Conservation (phyloP, 2,888 invertebrate species). For the Chrysodeixis includens region DNA sequence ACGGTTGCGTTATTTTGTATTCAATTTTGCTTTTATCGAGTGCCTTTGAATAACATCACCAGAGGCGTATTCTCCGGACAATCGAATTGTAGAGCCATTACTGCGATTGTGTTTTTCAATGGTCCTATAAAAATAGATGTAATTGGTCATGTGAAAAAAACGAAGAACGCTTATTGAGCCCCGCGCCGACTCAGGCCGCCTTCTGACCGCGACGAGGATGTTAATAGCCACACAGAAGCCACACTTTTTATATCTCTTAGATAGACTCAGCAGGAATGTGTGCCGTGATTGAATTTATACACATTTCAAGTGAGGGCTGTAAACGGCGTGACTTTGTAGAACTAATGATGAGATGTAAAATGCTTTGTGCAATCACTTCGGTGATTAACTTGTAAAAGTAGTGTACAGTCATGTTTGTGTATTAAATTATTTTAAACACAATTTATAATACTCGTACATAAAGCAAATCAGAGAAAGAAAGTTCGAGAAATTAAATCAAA, state of each 20-base stretch:
- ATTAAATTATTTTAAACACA: background rate
- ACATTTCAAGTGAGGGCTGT: conserved; percentile 25
- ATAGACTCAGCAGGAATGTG: conserved; percentile 50
- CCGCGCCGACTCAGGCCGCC: conserved; percentile 60
- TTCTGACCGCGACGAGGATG: conserved; percentile 59
- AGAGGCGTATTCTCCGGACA: conserved; percentile 69
- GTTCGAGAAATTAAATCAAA: conserved; percentile 33
- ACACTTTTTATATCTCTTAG: conserved; percentile 57
- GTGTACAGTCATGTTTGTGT: background rate
- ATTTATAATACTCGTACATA: conserved; percentile 4
- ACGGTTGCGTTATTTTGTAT: conserved; percentile 61
- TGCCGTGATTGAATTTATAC: conserved; percentile 50
- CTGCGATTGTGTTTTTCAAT: conserved; percentile 79
- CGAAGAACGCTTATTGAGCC: conserved; percentile 73
- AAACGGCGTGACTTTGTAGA: conserved; percentile 28
- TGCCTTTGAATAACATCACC: conserved; percentile 70
- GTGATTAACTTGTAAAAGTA: background rate
- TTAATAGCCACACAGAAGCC: conserved; percentile 73
- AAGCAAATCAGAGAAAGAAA: conserved; percentile 13
- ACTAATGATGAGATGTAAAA: conserved; percentile 29
- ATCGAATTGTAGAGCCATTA: conserved; percentile 78
- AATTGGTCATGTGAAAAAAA: conserved; percentile 82
- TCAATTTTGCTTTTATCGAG: conserved; percentile 68
- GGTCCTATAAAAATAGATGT: conserved; percentile 79
- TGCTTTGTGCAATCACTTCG: conserved; percentile 12